Conservation (phyloP, 2,888 invertebrate genomes). For the Bellardia bayeri region DNA sequence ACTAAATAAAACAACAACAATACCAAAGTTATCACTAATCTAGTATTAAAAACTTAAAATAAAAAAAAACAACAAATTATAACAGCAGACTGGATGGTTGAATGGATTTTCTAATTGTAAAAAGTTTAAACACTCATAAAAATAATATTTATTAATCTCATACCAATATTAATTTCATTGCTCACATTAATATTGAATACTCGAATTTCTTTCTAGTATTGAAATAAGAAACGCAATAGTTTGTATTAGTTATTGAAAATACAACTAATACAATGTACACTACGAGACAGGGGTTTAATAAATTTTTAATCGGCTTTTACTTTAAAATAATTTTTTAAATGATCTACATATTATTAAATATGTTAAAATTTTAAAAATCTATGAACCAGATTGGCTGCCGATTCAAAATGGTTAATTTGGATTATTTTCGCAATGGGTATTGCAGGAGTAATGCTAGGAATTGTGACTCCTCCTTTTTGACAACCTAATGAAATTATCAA, state of each 20-base stretch:
- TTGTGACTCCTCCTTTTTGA: too few species aligned
- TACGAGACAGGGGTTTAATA: neutral
- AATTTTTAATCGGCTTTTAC: neutral
- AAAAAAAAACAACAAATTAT: neutral
- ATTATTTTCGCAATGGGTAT: too few species aligned
- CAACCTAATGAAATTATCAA: too few species aligned
- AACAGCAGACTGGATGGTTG: conserved; percentile 8
- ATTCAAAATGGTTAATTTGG: too few species aligned
- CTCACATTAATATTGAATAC: neutral
- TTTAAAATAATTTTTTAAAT: neutral
- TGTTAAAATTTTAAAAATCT: too few species aligned
- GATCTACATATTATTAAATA: neutral
- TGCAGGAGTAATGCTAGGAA: too few species aligned
- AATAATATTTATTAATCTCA: neutral
- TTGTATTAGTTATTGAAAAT: conserved; percentile 6
- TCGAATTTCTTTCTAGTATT: neutral
- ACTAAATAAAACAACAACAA: conserved; percentile 8
- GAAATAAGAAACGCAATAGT: conserved; percentile 3
- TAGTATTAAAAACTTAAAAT: neutral
- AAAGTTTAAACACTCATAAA: neutral
- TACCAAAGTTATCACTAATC: neutral
- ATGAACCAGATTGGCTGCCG: too few species aligned
- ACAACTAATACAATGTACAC: neutral
- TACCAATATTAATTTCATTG: neutral
- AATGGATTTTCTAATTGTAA: neutral